Base-by-base conservation (phyloP, 2,888 invertebrate species). In the Tridacna gigas region DNA sequence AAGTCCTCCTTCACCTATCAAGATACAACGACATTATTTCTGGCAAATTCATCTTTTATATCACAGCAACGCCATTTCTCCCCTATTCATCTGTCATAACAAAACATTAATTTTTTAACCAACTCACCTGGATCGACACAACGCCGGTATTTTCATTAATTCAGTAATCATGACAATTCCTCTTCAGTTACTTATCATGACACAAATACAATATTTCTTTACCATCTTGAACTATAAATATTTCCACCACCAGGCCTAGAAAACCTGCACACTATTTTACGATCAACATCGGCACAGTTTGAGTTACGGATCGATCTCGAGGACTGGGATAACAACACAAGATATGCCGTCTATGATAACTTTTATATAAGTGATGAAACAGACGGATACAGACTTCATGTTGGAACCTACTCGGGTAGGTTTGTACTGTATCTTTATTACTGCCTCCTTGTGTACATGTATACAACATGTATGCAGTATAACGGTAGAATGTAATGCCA, bases 251-350 rank as follows among this genome's bases (percentile, higher is more conserved):
- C 26, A 65, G 65, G 65, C 11, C 20, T 65, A 26, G 65, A 65
- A 20, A 65, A 65, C 20, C 26, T 65, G 0, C 26, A 65, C 25
- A 11, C 25, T 26, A 65, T 65, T 28, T 26, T 65, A 15, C 15
- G 7, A 18, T 12, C 13, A 15, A 65, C 65, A 12, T 12, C 15
- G 15, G 12, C 13, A 25, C 84, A 90, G 60, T 93, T 92, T 84
- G 84, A 89, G 7, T 88, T 95, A 22, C 89, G 94, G 0, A 90
- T 95, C 60, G 94, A 94, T 76, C 85, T 95, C 77, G 92, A 93
- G 91, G 93, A 94, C 79, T 94, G 94, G 92, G 94, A 94, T 74
- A 94, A 94, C 7, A 90, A 91, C 28, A 86, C 86, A 66, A 83
- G 90, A 18, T 91, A 80, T 86, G 93, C 94, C 0, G 92, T 93